phyloP scores from a whole-genome alignment of 2,888 invertebrate species.

The Pyralis farinalis region DNA sequence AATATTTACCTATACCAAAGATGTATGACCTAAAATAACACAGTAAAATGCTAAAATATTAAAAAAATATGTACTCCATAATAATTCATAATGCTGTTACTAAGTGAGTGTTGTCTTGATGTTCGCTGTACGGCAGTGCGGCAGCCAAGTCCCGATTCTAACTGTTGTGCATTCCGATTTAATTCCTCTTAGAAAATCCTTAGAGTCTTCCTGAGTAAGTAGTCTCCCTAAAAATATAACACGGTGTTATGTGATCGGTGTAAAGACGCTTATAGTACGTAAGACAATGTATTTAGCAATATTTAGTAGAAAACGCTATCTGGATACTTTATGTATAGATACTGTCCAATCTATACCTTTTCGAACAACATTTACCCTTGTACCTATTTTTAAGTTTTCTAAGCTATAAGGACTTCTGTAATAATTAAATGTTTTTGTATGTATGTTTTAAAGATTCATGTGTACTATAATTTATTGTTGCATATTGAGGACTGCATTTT shows the following conservation, averaged over 20 bases:
- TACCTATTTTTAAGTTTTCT: conserved; percentile 4
- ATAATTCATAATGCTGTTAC: too few species aligned
- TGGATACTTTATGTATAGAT: conserved; percentile 10
- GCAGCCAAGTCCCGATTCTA: not conserved
- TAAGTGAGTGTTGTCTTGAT: not conserved
- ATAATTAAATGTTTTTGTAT: not conserved
- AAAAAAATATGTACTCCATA: too few species aligned
- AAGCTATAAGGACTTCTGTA: too few species aligned
- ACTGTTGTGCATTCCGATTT: not conserved
- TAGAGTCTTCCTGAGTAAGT: conserved; percentile 33
- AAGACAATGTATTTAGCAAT: conserved; percentile 45
- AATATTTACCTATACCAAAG: too few species aligned
- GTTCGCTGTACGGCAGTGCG: not conserved
- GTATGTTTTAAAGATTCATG: too few species aligned
- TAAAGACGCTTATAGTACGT: conserved; percentile 70
- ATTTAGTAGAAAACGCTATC: conserved; percentile 20
- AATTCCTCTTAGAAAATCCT: not conserved
- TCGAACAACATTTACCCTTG: conserved; percentile 8
- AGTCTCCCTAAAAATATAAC: conserved; percentile 51
- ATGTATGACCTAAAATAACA: too few species aligned
- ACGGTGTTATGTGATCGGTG: conserved; percentile 70
- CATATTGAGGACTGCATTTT: not conserved
- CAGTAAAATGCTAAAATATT: too few species aligned
- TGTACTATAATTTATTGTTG: not conserved
- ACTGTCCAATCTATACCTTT: conserved; percentile 15